Evolutionary conservation across 2,888 invertebrate species (phyloP).

Genomic region (Eilema caniola): DNA sequence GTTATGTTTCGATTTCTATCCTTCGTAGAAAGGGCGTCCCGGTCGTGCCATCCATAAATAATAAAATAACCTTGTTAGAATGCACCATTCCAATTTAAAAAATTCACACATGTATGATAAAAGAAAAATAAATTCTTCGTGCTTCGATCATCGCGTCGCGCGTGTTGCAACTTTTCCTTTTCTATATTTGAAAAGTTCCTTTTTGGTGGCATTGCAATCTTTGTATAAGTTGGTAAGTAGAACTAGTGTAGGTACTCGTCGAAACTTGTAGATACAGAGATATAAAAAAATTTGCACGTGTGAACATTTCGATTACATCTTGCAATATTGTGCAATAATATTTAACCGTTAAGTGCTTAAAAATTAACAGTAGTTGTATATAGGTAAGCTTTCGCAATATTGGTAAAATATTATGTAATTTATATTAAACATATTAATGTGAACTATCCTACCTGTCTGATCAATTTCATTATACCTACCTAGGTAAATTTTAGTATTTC

Average conservation of each 20-base stretch:
- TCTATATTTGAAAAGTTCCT: slow-evolving; percentile 40
- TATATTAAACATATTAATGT: background rate
- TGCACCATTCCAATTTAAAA: background rate
- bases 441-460: background rate
- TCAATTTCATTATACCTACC: background rate
- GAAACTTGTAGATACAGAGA: slow-evolving; percentile 22
- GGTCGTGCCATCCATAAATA: background rate
- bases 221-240: slow-evolving; percentile 19
- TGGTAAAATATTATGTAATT: slow-evolving; percentile 2
- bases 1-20: slow-evolving; percentile 27
- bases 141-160: background rate
- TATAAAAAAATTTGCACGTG: slow-evolving; percentile 18
- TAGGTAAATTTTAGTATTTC: background rate
- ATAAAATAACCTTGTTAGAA: background rate
- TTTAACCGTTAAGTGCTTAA: slow-evolving; percentile 4
- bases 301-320: slow-evolving; percentile 17
- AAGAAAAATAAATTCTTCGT: slow-evolving; percentile 1
- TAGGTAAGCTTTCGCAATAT: slow-evolving; percentile 4
- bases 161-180: slow-evolving; percentile 26
- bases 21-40: slow-evolving; percentile 25
- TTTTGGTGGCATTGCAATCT: slow-evolving; percentile 28
- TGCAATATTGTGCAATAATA: slow-evolving; percentile 34
- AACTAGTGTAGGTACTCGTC: slow-evolving; percentile 4
- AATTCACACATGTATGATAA: background rate
- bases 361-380: background rate